A percentile compares a stretch with the other conserved stretches of the same genome.
phyloP scores from a whole-genome alignment of 2,888 invertebrate genomes.

The Zhuqinia jingwanae region DNA sequence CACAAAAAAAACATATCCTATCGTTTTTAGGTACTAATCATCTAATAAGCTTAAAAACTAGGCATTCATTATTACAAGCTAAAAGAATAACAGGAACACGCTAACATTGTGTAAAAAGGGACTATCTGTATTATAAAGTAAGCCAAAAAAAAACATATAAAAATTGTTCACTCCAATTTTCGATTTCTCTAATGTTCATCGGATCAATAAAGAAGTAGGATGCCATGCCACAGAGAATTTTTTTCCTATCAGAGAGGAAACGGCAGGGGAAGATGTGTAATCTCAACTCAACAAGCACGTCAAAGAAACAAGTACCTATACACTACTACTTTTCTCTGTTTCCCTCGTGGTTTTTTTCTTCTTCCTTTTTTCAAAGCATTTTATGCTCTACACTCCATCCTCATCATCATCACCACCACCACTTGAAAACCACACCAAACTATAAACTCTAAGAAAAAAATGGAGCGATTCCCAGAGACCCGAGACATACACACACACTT shows the following conservation, averaged over 20 bases:
- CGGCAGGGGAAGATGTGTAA: background rate
- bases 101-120: no score
- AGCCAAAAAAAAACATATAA: background rate
- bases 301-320: no score
- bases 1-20: background rate
- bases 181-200: background rate
- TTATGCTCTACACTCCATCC: background rate
- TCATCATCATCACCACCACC: background rate
- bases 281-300: background rate
- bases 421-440: background rate
- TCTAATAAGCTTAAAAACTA: no score
- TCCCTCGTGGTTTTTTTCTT: conserved; percentile 17
- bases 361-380: conserved; percentile 1
- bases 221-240: background rate
- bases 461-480: background rate
- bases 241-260: background rate
- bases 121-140: no score
- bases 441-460: background rate
- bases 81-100: background rate
- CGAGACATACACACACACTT: no score
- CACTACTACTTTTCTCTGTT: no score
- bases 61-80: no score
- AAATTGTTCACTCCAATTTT: background rate
- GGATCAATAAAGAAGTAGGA: background rate
- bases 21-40: background rate